Base-by-base conservation (phyloP, 1,140 invertebrate genomes). In the Orius insidiosus region DNA sequence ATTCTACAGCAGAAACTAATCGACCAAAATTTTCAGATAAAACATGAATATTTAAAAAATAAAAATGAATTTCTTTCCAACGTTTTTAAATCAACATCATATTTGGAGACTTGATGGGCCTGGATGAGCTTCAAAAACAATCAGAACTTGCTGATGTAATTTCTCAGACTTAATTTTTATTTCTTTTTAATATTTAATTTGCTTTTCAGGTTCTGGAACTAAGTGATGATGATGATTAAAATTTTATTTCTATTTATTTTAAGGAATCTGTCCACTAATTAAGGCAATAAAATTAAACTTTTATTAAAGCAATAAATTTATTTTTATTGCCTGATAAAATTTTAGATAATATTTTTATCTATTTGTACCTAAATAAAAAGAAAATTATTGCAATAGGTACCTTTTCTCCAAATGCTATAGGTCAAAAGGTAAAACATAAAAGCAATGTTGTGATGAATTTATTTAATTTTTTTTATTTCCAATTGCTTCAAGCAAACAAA, bases 81-180 rank as follows among this genome's bases (percentile, higher is more conserved):
- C 54, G 86, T 83, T 0, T 90, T 94, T 55, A 81, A 90, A 58
- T 74, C 79, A 55, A 76, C 84, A 2, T 76, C 74, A 52, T 85
- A 82, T 65, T 67, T 97, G 40, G 90, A 95, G 66, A 76, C 85
- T 57, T 96, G 0, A 87, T 88, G 3, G 89, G 89, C 1, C 65
- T 96, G 6, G 76, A 78, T 5, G 70, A 84, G 54, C 64, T 92
- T 44, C 74, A 84, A 37, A 65, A 72, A 30, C 64, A 70, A 14
- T 69, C 72, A 10, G 71, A 80, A 58, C 62, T 75, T 47, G 67
- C 69, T 15, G 73, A 80, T 59, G 77, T 79, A 60, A 64, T 58
- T 62, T 3, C 0, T 14, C n/a, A n/a, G n/a, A n/a, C n/a, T n/a
- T n/a, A n/a, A 39, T 37, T 13, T 47, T 47, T 11, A 15, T 39